Percentiles rank a stretch among this genome's conserved stretches.
Conservation (phyloP, 2,113 vertebrate genomes). For the Brienomyrus brachyistius region DNA sequence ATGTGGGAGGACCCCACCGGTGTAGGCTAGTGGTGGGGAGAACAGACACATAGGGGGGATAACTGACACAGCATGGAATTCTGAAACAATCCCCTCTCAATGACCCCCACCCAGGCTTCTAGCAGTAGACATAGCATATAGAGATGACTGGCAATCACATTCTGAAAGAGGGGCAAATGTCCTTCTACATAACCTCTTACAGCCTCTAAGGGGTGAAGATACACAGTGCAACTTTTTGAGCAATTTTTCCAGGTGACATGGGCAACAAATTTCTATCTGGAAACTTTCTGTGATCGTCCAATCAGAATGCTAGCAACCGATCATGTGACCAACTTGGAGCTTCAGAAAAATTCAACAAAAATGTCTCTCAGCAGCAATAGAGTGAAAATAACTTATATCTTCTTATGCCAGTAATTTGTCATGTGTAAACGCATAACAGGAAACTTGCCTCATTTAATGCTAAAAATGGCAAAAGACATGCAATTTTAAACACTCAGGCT, state of each 20-base stretch:
- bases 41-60: not conserved
- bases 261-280: not conserved
- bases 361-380: not conserved
- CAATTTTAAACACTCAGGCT: not conserved
- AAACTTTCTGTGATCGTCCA: not conserved
- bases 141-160: not conserved
- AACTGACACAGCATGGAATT: not conserved
- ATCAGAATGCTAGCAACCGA: not conserved
- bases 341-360: not conserved
- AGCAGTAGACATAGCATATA: not conserved
- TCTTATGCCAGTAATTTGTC: not conserved
- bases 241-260: not conserved
- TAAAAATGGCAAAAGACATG: not conserved
- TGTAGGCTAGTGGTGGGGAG: conserved; percentile 72
- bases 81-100: not conserved
- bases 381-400: not conserved
- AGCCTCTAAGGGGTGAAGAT: not conserved
- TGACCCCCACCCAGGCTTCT: not conserved
- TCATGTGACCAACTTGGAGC: not conserved
- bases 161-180: not conserved
- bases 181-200: not conserved
- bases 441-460: not conserved
- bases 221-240: not conserved
- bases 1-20: conserved; percentile 89
- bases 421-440: not conserved